A percentile compares a stretch with the other conserved stretches of the same genome.
Evolutionary conservation across 1,140 invertebrate species (phyloP).

Genomic region (Marisa cornuarietis): DNA sequence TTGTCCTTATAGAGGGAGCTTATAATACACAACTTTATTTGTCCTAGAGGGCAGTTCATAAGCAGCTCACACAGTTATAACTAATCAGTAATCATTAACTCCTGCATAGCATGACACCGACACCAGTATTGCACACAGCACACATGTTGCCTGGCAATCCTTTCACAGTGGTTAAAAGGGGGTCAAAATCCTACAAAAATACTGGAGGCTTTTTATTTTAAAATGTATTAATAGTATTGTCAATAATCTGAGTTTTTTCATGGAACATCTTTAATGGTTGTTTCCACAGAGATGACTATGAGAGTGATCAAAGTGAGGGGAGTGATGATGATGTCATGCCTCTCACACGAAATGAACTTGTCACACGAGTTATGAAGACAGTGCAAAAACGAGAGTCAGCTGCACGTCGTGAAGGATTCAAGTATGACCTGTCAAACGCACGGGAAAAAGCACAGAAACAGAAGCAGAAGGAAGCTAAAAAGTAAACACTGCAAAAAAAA

Average conservation of each 20-base stretch:
- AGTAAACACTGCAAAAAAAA: conserved; percentile 17
- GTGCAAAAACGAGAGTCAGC: conserved; percentile 63
- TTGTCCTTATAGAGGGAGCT: too few species aligned
- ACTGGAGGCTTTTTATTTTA: neutral
- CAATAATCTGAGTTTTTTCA: too few species aligned
- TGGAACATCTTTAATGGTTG: neutral
- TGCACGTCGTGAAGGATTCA: conserved; percentile 56
- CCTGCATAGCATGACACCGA: too few species aligned
- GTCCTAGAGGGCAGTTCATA: too few species aligned
- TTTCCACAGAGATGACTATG: conserved; percentile 62
- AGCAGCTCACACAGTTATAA: too few species aligned
- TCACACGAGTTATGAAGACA: conserved; percentile 63
- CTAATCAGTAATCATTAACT: too few species aligned
- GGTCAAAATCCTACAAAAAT: neutral
- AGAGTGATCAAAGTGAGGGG: conserved; percentile 61
- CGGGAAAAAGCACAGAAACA: conserved; percentile 58
- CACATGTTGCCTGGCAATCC: too few species aligned
- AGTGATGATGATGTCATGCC: conserved; percentile 62
- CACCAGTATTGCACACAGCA: too few species aligned
- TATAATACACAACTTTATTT: too few species aligned
- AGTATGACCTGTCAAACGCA: conserved; percentile 60
- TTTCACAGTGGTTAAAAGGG: too few species aligned
- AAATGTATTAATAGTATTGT: too few species aligned
- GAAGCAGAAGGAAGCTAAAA: conserved; percentile 60
- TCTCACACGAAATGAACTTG: conserved; percentile 60